These are phyloP conservation scores for Ceramica pisi DNA, from an alignment of 2,888 invertebrate genomes.

Conservation along the genomic window DNA sequence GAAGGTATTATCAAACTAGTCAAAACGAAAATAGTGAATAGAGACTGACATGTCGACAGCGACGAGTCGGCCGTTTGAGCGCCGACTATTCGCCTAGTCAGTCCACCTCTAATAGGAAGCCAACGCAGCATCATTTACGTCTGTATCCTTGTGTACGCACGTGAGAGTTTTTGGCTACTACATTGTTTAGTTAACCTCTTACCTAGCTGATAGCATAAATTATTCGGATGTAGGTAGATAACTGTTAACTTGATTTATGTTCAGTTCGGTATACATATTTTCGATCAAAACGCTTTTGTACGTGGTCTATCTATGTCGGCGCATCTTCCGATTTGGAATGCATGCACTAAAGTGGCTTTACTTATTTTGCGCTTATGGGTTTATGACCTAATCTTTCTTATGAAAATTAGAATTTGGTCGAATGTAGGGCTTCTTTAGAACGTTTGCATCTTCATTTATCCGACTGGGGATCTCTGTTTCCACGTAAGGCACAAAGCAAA, in stretches of 20 bases:
- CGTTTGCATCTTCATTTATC: background rate
- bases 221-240: constrained; percentile 45
- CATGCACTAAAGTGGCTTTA: background rate
- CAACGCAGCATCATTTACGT: constrained; percentile 47
- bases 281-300: constrained; percentile 21
- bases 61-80: background rate
- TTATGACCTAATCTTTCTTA: background rate
- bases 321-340: constrained; percentile 8
- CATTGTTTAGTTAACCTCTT: constrained; percentile 47
- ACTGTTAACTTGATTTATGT: constrained; percentile 32
- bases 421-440: background rate
- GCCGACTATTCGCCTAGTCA: background rate
- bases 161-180: constrained; percentile 40
- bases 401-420: background rate
- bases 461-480: background rate
- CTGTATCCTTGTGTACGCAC: constrained; percentile 30
- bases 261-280: constrained; percentile 27
- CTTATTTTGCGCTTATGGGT: background rate
- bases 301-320: constrained; percentile 10
- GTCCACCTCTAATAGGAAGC: constrained; percentile 48
- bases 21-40: no score
- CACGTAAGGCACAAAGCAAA: no score
- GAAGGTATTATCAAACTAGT: no score
- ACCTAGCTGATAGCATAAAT: constrained; percentile 24
- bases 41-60: background rate